These are phyloP conservation scores for Siphlonurus alternatus DNA, from an alignment of 2,888 invertebrate genomes.

Conservation along the genomic window DNA sequence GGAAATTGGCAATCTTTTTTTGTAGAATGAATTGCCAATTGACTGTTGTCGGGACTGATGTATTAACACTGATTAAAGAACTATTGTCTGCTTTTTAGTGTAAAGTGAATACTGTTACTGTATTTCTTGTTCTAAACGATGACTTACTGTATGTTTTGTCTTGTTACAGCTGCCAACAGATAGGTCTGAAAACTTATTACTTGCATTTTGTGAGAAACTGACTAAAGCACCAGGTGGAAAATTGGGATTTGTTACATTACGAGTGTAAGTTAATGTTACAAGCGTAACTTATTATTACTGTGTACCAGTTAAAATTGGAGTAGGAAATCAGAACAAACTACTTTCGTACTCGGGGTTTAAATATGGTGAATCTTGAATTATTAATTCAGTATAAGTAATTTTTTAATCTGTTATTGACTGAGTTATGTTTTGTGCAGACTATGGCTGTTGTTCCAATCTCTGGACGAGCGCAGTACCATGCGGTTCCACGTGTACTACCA, in stretches of 20 bases:
- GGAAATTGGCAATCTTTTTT: too few relatives aligned
- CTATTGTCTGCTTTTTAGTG: too few relatives aligned
- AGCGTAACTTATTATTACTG: background rate
- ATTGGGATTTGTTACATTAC: slow-evolving; percentile 60
- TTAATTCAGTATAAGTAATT: background rate
- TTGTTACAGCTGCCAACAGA: slow-evolving; percentile 55
- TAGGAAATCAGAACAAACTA: background rate
- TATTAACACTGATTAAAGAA: too few relatives aligned
- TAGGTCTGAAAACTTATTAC: slow-evolving; percentile 71
- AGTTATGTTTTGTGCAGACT: slow-evolving; percentile 37
- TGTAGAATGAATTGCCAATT: too few relatives aligned
- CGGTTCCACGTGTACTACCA: slow-evolving; percentile 88
- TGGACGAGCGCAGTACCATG: slow-evolving; percentile 66
- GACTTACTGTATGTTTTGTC: too few relatives aligned
- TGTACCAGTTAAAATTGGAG: background rate
- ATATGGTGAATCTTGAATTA: background rate
- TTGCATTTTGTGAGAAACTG: slow-evolving; percentile 83
- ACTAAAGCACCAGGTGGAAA: slow-evolving; percentile 71
- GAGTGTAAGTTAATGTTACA: slow-evolving; percentile 47
- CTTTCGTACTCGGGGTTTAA: background rate
- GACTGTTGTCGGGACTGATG: too few relatives aligned
- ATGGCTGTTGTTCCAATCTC: slow-evolving; percentile 82
- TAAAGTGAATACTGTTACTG: too few relatives aligned
- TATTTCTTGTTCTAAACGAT: too few relatives aligned
- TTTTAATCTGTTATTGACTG: background rate